Evolutionary conservation across 2,113 vertebrate genomes (phyloP).

Genomic region (Deroptyus accipitrinus): DNA sequence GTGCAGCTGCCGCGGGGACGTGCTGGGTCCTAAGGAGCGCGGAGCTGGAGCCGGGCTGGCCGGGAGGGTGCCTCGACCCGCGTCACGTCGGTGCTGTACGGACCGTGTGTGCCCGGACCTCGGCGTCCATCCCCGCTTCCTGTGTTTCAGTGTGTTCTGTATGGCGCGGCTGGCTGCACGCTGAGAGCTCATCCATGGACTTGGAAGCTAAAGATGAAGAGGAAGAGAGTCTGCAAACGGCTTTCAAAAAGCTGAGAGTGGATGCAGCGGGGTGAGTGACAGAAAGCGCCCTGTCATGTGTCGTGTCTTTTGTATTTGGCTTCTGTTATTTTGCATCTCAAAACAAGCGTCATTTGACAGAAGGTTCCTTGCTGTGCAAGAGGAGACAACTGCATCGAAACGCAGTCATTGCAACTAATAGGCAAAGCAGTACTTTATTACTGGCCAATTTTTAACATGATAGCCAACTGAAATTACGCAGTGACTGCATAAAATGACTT

Average conservation of each 20-base stretch:
- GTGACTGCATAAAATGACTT: not conserved
- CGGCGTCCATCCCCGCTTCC: fast-evolving
- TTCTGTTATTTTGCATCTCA: not conserved
- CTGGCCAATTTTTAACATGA: not conserved
- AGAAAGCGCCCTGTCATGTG: not conserved
- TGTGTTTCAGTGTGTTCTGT: not conserved
- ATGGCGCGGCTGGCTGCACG: not conserved
- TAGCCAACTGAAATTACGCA: not conserved
- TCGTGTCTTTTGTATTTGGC: not conserved
- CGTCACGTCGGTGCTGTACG: not conserved
- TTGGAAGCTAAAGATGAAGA: slow-evolving; percentile 89
- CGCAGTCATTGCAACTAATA: not conserved
- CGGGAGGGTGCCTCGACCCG: not conserved
- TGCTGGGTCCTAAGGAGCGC: not conserved
- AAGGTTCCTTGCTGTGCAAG: not conserved
- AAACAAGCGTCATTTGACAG: not conserved
- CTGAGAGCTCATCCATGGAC: slow-evolving; percentile 79
- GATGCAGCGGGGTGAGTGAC: slow-evolving; percentile 87
- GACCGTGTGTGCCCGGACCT: not conserved
- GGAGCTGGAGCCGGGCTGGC: not conserved
- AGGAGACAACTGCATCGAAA: not conserved
- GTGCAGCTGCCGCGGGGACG: not conserved
- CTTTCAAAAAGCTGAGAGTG: slow-evolving; percentile 96
- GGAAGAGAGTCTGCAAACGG: slow-evolving; percentile 93
- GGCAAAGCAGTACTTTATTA: not conserved